Evolutionary conservation across 2,888 invertebrate genomes (phyloP), one percentile per base, ranked within the genome.

Genomic region (Amphipyra tragopoginis): DNA sequence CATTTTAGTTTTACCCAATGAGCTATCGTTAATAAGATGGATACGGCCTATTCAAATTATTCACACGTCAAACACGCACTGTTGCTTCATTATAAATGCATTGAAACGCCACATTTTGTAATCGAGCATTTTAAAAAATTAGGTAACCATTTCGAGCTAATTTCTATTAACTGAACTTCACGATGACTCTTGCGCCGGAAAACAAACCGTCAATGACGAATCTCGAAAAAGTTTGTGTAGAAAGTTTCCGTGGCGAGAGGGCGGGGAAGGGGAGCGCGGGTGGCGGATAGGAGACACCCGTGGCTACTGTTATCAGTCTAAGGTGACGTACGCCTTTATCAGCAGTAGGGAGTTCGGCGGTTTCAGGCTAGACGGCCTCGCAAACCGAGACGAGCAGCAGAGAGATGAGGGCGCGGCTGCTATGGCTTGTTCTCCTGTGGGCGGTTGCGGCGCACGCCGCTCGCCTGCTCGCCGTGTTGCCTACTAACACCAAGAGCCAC

Each of bases 401-500:
- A 80, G 89, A 86, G 87, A 94, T 93, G 93, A 92, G 87, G 90
- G 88, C 90, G 91, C 83, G 83, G 86, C 65, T 88, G 79, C 69
- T 84, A 79, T 87, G 85, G 83, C 68, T 87, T 72, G 81, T 83
- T 72, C 60, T 89, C 73, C 70, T 72, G 70, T 85, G 82, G 79
- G 87, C 76, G 76, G 82, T 82, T 61, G 82, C 81, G 63, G 86
- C 84, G 63, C 80, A 85, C 44, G 89, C 91, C 55, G 95, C 95
- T 36, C 87, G 92, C 14, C 79, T 95, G 38, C 87, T 95, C 39
- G 95, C 89, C 65, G 91, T 95, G 44, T 84, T 95, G 75, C 95
- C 95, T 21, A 94, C 95, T 47, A 93, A 95, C 86, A 95, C 95
- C 45, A 91, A 92, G 77, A 95, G 95, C 84, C 95, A 95, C 83